Conservation (phyloP, 2,888 invertebrate species). For the Macrophya alboannulata region DNA sequence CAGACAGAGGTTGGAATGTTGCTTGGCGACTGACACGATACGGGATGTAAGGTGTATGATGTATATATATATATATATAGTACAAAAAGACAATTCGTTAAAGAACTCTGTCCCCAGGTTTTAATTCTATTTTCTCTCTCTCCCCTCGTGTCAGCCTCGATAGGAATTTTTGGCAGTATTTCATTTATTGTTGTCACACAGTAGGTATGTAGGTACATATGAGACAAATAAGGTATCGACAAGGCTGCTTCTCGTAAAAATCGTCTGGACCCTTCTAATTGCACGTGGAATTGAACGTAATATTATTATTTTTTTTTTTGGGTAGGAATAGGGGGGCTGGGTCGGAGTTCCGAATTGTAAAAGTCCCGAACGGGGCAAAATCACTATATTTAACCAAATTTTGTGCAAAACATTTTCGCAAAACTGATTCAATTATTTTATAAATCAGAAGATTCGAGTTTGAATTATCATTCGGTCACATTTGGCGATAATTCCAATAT, state of each 20-base stretch:
- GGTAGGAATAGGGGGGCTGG: too few species aligned
- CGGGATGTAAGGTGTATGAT: too few species aligned
- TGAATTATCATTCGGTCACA: too few species aligned
- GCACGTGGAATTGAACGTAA: background rate
- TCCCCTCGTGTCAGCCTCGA: background rate
- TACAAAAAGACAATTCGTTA: conserved; percentile 17
- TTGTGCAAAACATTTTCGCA: too few species aligned
- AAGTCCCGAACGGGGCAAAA: too few species aligned
- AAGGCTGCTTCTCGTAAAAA: background rate
- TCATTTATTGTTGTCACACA: background rate
- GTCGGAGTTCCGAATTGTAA: too few species aligned
- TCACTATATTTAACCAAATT: too few species aligned
- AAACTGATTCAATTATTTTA: too few species aligned
- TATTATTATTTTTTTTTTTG: too few species aligned
- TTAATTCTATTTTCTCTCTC: background rate
- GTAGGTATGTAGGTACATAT: background rate
- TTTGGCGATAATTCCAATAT: too few species aligned
- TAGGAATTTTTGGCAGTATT: background rate
- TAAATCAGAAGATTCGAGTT: too few species aligned
- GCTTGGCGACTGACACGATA: conserved; percentile 63
- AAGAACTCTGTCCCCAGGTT: conserved; percentile 4
- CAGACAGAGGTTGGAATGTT: conserved; percentile 68
- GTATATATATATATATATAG: background rate
- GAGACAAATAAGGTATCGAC: background rate
- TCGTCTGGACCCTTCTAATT: background rate